Conservation (phyloP, 2,797 vertebrate species). For the Poliocrania exsul region DNA sequence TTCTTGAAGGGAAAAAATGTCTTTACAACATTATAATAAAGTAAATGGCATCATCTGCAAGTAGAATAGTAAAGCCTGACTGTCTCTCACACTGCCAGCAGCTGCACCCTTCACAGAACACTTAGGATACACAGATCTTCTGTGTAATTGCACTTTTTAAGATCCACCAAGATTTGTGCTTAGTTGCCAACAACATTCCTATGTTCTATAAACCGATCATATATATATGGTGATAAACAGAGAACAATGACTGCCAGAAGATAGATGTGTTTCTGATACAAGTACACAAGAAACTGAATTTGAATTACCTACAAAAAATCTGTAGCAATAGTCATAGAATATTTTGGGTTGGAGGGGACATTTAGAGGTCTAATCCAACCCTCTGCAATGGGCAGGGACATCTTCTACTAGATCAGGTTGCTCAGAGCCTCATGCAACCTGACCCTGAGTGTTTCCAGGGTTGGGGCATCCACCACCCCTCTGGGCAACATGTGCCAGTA, state of each 20-base stretch:
- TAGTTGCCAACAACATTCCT: neutral
- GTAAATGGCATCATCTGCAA: neutral
- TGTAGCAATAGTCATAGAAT: neutral
- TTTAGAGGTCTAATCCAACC: neutral
- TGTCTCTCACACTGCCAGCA: neutral
- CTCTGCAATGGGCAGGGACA: neutral
- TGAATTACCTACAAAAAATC: neutral
- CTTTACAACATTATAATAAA: neutral
- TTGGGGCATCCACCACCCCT: neutral
- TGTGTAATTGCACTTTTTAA: neutral
- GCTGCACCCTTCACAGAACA: neutral
- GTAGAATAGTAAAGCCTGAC: neutral
- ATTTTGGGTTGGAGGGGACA: neutral
- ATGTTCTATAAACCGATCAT: neutral
- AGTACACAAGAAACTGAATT: neutral
- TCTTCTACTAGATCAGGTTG: neutral
- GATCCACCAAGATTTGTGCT: neutral
- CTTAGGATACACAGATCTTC: neutral
- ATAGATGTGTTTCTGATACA: neutral
- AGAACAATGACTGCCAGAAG: neutral
- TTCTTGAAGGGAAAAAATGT: neutral
- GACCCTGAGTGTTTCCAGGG: neutral
- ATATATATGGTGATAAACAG: neutral
- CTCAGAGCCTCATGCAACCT: neutral
- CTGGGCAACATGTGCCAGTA: no score